Base-by-base conservation (phyloP, 2,888 invertebrate species). In the Diadegma fenestrale region DNA sequence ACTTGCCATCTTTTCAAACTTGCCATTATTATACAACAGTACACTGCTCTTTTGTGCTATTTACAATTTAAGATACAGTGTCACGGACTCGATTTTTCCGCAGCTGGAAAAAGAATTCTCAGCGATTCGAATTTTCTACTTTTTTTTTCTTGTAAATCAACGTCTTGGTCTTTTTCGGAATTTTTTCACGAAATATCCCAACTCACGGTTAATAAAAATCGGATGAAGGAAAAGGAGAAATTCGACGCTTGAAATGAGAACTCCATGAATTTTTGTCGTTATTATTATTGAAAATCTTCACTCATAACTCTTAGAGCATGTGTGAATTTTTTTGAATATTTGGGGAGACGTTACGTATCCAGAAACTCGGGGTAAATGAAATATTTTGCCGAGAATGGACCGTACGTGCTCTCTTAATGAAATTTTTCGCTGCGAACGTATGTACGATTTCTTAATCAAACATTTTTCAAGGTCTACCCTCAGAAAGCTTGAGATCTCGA, bases 1-100 rank as follows among this genome's bases (percentile, higher is more conserved):
- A 66, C 77, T 68, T 48, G 48, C 45, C 30, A 45, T 48, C 64
- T 77, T 64, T 54, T 54, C 69, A 68, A 72, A 48, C 58, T 58
- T 26, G 61, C 73, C 61, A 84, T 81, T 78, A 75, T 78, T 81
- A 78, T 73, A 78, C 81, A 84, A 81, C 66, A 68, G 77, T 68
- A 64, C 63, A 64, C 33, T 84, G 80, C 76, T 76, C 80, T 76
- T 61, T 45, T 63, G 58, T 48, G 63, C 71, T 71, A 26, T 26
- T 22, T 58, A 22, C 12, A 58, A 26, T 58, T 26, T 26, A 26
- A 58, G 26, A 22, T 54, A 58, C 58, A 58, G 58, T 58, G 58
- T 58, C 58, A 58, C 26, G 58, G 14, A 58, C 58, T 58, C 14
- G 58, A 22, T 26, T 22, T 22, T 26, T 1, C 14, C 6, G 26